Base-by-base conservation (phyloP, 2,797 vertebrate species). In the Rhynchotus rufescens region DNA sequence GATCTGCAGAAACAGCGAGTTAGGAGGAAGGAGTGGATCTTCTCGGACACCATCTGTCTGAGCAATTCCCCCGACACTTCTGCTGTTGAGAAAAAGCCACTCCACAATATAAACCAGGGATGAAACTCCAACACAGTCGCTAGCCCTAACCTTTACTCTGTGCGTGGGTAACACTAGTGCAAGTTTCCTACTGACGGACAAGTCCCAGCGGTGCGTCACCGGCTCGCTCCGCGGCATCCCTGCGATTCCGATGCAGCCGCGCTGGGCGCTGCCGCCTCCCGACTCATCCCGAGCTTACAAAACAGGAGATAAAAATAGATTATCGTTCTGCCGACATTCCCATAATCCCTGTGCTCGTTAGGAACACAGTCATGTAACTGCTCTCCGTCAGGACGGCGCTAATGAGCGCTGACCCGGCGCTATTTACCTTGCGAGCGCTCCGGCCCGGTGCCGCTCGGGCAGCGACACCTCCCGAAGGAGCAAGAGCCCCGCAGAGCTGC, bases 291-390 rank as follows among this genome's bases (percentile, higher is more conserved):
- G 51, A 90, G 66, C 66, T 93, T 85, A 92, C 88, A 83, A 78
- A 89, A 90, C 65, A 71, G 5, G 3, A 62, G 89, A 90, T 87
- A 94, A 95, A 95, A 95, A 92, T 94, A 95, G 92, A 89, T 86
- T 71, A 92, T 86, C 85, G 89, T 90, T 83, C 81, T 84, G 61
- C 52, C 91, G 85, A 80, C 93, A 96, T 80, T 91, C 62, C 91
- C 64, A 78, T 94, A 92, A 95, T 95, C 94, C 94, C 90, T 72
- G 65, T 84, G 52, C 84, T 94, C 69, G 66, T 92, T 94, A 94
- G 86, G 89, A 88, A 92, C 74, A 80, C 89, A 93, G 73, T 78
- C 83, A 80, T 78, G 88, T 49, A 85, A 82, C 89, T 83, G 86
- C 89, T 84, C 80, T 83, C 90, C 93, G 94, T 91, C 81, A 93